Percentiles rank a stretch among this genome's conserved stretches.
Conservation (phyloP, 2,888 invertebrate species). For the Anodontia alba region DNA sequence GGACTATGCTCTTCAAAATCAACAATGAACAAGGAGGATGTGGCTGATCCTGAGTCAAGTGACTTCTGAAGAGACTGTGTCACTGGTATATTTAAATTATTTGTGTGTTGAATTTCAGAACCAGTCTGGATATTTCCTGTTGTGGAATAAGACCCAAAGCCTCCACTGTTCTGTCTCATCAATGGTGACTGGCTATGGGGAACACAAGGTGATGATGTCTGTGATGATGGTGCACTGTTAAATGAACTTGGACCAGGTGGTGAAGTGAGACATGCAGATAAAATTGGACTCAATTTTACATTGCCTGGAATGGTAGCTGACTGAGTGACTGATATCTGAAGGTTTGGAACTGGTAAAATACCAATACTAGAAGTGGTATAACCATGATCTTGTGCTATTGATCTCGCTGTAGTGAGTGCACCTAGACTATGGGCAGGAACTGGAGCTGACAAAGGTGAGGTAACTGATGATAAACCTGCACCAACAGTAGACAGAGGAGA, state of each 20-base stretch:
- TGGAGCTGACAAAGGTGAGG: not conserved
- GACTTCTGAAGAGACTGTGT: conserved; percentile 30
- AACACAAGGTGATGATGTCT: not conserved
- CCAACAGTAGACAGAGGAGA: not conserved
- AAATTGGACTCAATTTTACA: not conserved
- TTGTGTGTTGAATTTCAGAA: not conserved
- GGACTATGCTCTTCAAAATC: conserved; percentile 51
- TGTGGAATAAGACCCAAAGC: conserved; percentile 10
- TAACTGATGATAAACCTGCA: not conserved
- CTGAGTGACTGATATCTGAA: not conserved
- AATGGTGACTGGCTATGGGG: not conserved
- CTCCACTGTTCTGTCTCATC: conserved; percentile 5
- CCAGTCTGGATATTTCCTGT: conserved; percentile 12
- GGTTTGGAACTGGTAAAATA: not conserved
- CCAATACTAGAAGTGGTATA: not conserved
- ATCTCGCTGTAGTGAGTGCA: not conserved
- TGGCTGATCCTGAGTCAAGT: conserved; percentile 1
- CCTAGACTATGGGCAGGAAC: not conserved
- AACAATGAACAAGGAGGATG: conserved; percentile 19
- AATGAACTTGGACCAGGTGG: not conserved
- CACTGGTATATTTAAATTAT: conserved; percentile 19
- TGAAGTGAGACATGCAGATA: not conserved
- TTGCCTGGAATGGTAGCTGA: not conserved
- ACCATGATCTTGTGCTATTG: not conserved
- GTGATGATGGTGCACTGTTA: not conserved